Evolutionary conservation across 2,113 vertebrate species (phyloP).

Genomic region (Burhinus oedicnemus): DNA sequence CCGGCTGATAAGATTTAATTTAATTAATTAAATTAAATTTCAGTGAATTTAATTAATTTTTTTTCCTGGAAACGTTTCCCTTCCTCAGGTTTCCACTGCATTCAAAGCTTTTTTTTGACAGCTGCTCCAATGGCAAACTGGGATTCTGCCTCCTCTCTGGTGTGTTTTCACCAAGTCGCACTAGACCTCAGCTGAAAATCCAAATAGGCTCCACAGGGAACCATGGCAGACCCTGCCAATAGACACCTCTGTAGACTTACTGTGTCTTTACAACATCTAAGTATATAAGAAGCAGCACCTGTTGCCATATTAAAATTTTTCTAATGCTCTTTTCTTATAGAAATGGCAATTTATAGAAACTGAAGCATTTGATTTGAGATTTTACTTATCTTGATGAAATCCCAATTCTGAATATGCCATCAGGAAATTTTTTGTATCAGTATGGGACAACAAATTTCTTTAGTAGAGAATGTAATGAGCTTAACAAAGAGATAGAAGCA

Average conservation of each 20-base stretch:
- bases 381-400: background rate
- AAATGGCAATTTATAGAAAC: background rate
- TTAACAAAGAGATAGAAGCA: background rate
- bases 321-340: background rate
- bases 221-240: background rate
- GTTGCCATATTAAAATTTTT: background rate
- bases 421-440: rapidly evolving
- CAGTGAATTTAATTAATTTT: background rate
- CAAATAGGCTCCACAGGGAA: background rate
- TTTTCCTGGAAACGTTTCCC: background rate
- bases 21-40: too few relatives aligned
- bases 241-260: background rate
- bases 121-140: background rate
- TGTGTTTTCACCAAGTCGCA: rapidly evolving
- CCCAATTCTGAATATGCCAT: background rate
- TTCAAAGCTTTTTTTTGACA: background rate
- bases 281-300: background rate
- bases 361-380: background rate
- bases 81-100: background rate
- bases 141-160: background rate
- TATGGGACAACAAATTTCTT: background rate
- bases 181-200: background rate
- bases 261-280: background rate
- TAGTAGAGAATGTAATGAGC: background rate
- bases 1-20: background rate